phyloP scores from a whole-genome alignment of 2,113 vertebrate species.

The Rhabdomys dilectus region DNA sequence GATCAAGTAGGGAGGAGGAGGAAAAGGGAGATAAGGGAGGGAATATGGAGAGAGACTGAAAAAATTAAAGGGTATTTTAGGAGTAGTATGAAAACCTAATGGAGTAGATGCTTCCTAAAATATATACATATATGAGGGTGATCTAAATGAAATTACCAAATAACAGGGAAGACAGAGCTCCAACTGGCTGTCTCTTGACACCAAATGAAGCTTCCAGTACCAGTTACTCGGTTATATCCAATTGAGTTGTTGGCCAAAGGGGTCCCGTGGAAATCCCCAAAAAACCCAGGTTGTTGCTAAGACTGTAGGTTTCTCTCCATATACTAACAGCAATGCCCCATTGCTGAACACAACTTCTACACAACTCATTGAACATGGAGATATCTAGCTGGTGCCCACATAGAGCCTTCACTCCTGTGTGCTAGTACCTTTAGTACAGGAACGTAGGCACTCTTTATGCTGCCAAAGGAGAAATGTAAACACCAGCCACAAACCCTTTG shows the following conservation, averaged over 20 bases:
- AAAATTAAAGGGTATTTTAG: background rate
- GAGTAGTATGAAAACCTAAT: background rate
- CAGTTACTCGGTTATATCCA: background rate
- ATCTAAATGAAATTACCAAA: background rate
- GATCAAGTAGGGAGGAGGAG: background rate
- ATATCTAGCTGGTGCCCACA: background rate
- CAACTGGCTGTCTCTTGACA: background rate
- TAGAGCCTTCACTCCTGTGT: background rate
- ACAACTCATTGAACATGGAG: background rate
- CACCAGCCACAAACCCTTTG: background rate
- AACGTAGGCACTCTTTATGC: background rate
- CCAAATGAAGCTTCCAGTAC: background rate
- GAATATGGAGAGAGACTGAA: background rate
- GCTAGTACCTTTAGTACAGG: background rate
- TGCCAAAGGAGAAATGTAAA: background rate
- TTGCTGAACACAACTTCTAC: background rate
- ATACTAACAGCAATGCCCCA: background rate
- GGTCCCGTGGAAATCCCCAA: background rate
- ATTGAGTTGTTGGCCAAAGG: background rate
- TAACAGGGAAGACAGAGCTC: background rate
- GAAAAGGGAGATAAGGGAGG: background rate
- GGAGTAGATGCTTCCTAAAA: background rate
- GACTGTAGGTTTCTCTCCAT: background rate
- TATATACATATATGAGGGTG: background rate
- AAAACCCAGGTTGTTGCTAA: background rate